Base-by-base conservation (phyloP, 1,140 invertebrate genomes). In the Antheraea mylitta region DNA sequence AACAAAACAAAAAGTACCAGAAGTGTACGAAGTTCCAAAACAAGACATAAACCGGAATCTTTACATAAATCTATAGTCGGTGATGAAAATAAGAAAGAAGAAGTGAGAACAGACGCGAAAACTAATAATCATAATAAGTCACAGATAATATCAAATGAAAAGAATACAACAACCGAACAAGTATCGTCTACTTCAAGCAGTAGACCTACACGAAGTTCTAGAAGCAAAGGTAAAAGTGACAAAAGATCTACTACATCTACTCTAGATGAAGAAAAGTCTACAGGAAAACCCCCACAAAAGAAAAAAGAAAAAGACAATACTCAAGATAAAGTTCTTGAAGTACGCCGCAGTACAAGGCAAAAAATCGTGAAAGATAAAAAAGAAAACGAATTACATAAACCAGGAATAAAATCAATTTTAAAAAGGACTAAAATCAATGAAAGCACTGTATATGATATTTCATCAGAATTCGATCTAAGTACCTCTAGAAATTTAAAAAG, bases 381-480 rank as follows among this genome's bases (percentile, higher is more conserved):
- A 59, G 66, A 42, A 69, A 66, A 53, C 0, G 58, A 68, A 18
- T 61, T 18, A 61, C 30, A 42, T 22, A 30, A 45, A 66, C 58
- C 45, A 62, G 36, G 62, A 61, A 18, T 37, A 53, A 68, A 69
- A 65, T 69, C 70, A 37, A 69, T 70, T 48, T 18, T 68, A 13
- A 76, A 76, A 38, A 70, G 64, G 9, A 45, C 16, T 58, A n/a
- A 53, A 42, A 70, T 68, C n/a, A 81, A 87, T 65, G 64, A 83
- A 48, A 90, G 86, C 66, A 77, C 74, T 11, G 78, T 85, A 0
- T 87, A 87, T 64, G 83, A 76, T 71, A 30, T 78, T 19, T 84
- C 82, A 1, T 79, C 77, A 30, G 79, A 78, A 38, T 79, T 79
- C 0, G 71, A 69, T 53, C 30, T 37, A 7, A 80, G 78, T 67